Evolutionary conservation across 1,140 invertebrate genomes (phyloP), one percentile per base, ranked within the genome.

Genomic region (Megalonaias nervosa): DNA sequence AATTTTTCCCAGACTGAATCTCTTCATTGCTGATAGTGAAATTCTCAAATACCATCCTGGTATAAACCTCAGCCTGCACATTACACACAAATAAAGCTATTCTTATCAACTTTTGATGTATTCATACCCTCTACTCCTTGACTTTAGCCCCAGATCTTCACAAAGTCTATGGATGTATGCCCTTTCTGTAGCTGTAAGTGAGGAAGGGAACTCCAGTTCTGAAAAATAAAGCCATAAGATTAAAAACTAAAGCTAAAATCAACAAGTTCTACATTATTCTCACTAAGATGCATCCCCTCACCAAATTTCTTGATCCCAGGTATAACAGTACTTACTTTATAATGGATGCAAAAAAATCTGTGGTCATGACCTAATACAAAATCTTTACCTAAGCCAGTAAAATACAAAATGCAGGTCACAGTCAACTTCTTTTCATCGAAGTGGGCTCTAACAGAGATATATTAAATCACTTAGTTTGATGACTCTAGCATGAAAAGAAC

Each of bases 161-260:
- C 89, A 93, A 23, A 94, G 91, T 77, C 93, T 91, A 89, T 96
- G 95, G 69, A 96, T 93, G 86, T 95, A 96, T n/a, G 94, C 94
- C 87, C 95, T 92, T 86, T 96, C 95, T 80, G 93, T 93, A 3
- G 94, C 93, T 26, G 93, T 94, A 59, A 96, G 92, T 14, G 94
- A 95, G 12, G 94, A 94, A 38, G 95, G 95, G 90, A 96, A 95
- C 81, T 92, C 91, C 38, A 92, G 78, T 77, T 93, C 92, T 93
- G 82, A 23, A 90, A 89, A 68, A 79, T 75, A 69, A 75, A 79
- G 75, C 55, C 71, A 64, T 75, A 31, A 75, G 21, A 75, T 31
- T 48, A 70, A 58, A n/a, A 60, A 59, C 15, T 19, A 61, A 73
- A 31, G 26, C 38, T 48, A 26, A 77, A 67, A 79, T 56, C 55